phyloP scores from a whole-genome alignment of 2,888 invertebrate genomes.

The Sialis fuliginosa region DNA sequence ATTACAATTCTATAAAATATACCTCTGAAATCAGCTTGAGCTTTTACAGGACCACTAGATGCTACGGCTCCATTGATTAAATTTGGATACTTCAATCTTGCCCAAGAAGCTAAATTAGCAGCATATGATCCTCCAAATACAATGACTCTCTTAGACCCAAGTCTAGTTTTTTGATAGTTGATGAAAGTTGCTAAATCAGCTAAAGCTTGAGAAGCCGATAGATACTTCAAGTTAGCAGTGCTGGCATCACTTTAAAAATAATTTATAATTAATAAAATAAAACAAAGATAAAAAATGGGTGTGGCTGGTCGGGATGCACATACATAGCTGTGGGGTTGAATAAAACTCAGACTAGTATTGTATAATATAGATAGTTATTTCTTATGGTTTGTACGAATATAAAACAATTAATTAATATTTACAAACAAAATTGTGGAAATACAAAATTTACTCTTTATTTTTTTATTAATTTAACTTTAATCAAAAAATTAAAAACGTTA shows the following conservation, averaged over 20 bases:
- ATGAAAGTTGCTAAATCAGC: conserved; percentile 27
- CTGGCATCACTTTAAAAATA: conserved; percentile 14
- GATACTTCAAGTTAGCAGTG: conserved; percentile 20
- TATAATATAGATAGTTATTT: too few species aligned
- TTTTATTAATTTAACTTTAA: too few species aligned
- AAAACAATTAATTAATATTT: too few species aligned
- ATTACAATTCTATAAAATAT: conserved; percentile 3
- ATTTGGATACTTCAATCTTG: conserved; percentile 37
- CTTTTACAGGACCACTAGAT: conserved; percentile 38
- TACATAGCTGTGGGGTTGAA: too few species aligned
- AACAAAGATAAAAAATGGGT: neutral
- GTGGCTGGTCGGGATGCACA: too few species aligned
- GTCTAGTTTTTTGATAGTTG: conserved; percentile 13
- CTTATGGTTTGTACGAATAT: too few species aligned
- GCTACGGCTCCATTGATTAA: conserved; percentile 36
- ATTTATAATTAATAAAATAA: neutral
- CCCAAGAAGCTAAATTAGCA: conserved; percentile 41
- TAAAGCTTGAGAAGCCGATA: conserved; percentile 25
- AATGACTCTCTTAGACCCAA: conserved; percentile 13
- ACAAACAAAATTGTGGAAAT: too few species aligned
- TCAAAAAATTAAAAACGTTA: too few species aligned
- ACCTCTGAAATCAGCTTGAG: conserved; percentile 39
- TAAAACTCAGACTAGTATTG: too few species aligned
- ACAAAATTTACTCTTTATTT: too few species aligned
- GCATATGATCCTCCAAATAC: conserved; percentile 42